phyloP scores from a whole-genome alignment of 1,140 invertebrate species.

The Orchestia grillus region DNA sequence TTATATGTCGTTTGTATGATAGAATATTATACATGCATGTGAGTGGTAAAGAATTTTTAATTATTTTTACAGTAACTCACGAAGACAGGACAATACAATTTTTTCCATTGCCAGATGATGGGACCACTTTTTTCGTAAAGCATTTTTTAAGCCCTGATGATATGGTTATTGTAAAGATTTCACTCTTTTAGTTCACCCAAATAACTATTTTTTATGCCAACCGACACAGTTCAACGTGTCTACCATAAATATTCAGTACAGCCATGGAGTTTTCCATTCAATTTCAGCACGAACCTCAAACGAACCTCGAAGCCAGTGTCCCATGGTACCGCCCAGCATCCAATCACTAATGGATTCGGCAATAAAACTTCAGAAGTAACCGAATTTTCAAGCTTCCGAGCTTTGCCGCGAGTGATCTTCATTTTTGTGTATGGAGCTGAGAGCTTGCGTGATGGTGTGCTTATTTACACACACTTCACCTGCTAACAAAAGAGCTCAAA shows the following conservation, averaged over 20 bases:
- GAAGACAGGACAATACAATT: not conserved
- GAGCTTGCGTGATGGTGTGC: constrained; percentile 42
- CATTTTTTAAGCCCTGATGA: no score
- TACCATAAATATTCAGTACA: not conserved
- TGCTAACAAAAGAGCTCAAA: constrained; percentile 54
- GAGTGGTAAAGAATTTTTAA: not conserved
- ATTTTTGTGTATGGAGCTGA: constrained; percentile 47
- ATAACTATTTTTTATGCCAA: not conserved
- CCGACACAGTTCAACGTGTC: not conserved
- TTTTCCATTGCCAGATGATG: no score
- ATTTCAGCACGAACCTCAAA: not conserved
- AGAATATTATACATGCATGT: not conserved
- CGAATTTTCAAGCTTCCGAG: not conserved
- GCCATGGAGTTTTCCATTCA: not conserved
- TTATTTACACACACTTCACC: constrained; percentile 55
- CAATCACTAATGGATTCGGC: not conserved
- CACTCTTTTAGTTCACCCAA: no score
- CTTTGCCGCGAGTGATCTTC: constrained; percentile 39
- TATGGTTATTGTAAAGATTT: no score
- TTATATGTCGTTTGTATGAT: not conserved
- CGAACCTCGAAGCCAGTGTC: not conserved
- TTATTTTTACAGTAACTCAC: not conserved
- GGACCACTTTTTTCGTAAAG: no score
- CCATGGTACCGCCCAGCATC: not conserved
- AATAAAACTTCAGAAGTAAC: not conserved